phyloP scores from a whole-genome alignment of 2,888 invertebrate species.

The Molorchus minor region DNA sequence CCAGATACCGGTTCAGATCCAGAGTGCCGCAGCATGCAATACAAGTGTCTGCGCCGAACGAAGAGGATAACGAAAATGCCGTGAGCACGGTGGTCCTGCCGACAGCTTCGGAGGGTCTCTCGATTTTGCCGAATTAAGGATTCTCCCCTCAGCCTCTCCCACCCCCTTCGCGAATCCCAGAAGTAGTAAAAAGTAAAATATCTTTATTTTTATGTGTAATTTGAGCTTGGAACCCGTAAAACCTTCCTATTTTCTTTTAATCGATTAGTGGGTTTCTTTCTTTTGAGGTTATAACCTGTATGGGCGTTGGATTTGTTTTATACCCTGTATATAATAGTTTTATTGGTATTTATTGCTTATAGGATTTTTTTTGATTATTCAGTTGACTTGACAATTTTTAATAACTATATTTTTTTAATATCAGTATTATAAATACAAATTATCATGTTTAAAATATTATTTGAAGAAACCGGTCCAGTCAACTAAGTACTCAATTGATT shows the following conservation, averaged over 20 bases:
- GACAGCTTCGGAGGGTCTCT: constrained; percentile 53
- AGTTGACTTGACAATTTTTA: neutral
- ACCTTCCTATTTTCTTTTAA: no score
- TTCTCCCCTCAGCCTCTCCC: no score
- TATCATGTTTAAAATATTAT: no score
- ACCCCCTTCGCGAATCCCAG: no score
- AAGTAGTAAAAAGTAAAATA: no score
- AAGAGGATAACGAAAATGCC: constrained; percentile 52
- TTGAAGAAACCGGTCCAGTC: no score
- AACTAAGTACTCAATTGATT: no score
- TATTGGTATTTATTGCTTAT: constrained; percentile 9
- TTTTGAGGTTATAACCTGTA: neutral
- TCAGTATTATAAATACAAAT: no score
- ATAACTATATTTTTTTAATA: neutral
- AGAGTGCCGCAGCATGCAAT: constrained; percentile 68
- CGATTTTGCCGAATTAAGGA: constrained; percentile 36
- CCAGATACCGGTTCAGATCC: constrained; percentile 72
- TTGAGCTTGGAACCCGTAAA: no score
- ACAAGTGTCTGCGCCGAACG: constrained; percentile 53
- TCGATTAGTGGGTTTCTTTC: no score
- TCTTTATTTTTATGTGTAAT: no score
- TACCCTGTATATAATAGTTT: neutral
- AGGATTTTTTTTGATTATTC: neutral
- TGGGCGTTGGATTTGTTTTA: neutral
- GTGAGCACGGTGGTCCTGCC: constrained; percentile 66